These are phyloP conservation scores for Thryonomys swinderianus DNA, from an alignment of 2,113 vertebrate species.

Conservation along the genomic window DNA sequence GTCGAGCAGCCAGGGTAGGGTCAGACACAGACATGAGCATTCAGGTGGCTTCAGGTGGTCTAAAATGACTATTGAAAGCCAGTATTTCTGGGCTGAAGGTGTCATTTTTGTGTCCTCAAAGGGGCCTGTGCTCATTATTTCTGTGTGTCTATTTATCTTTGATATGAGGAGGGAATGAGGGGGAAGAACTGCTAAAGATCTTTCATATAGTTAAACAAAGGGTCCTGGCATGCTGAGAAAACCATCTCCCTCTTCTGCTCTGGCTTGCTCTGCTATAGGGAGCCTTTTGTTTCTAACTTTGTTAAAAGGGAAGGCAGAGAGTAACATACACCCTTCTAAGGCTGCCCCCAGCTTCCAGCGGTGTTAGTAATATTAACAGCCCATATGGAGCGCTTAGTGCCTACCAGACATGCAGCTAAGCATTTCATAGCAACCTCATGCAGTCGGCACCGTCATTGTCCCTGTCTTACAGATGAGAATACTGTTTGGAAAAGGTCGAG, in stretches of 20 bases:
- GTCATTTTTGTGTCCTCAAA: slow-evolving; percentile 23
- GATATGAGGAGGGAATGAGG: neutral
- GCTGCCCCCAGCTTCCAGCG: neutral
- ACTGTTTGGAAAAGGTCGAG: slow-evolving; percentile 17
- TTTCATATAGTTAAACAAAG: slow-evolving; percentile 12
- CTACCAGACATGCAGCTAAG: neutral
- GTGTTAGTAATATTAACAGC: slow-evolving; percentile 10
- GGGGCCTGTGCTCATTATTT: slow-evolving; percentile 2
- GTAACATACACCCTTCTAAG: neutral
- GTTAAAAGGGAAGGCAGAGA: slow-evolving; percentile 24
- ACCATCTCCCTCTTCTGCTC: neutral
- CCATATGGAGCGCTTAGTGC: neutral
- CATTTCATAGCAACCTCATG: neutral
- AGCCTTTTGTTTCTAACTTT: slow-evolving; percentile 46
- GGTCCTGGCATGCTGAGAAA: slow-evolving; percentile 13
- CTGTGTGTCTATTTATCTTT: neutral
- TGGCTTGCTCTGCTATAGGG: neutral
- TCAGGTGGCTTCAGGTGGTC: neutral
- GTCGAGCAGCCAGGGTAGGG: fast-evolving
- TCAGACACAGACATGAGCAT: neutral
- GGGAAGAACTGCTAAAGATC: neutral
- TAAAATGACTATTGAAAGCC: slow-evolving; percentile 10
- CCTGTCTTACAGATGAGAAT: slow-evolving; percentile 35
- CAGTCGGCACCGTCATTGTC: neutral
- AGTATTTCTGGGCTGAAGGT: slow-evolving; percentile 34